Base-by-base conservation (phyloP, 2,113 vertebrate species). In the Malaclemys terrapin region DNA sequence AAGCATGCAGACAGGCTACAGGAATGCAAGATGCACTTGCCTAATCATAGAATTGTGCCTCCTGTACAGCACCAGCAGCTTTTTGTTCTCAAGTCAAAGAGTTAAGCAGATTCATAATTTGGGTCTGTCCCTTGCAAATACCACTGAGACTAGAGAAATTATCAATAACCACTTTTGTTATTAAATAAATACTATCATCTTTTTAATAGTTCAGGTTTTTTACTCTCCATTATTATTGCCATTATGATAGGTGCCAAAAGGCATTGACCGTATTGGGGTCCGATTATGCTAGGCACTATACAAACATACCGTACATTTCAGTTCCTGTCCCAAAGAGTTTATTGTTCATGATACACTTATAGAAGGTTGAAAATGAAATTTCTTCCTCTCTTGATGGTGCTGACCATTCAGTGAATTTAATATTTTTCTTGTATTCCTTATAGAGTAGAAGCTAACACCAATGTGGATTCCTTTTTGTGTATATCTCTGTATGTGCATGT, bases 31-130 rank as follows among this genome's bases (percentile, higher is more conserved):
- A 83, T 1, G 0, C 27, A n/a, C 5, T 95, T 85, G 65, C 88
- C 80, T 82, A 87, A 95, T 82, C 45, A 59, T 42, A 84, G 82
- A 54, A 88, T 76, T 87, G 38, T 5, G 6, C 47, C 38, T 89
- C 47, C 52, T 82, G 38, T 35, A 4, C 19, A 38, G 8, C 25
- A 82, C 17, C 2, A 72, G 35, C 24, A 88, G 47, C 7, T 85
- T 59, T 59, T 12, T 85, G 56, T 16, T 84, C 85, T 86, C 90
- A 79, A 75, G 47, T 31, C 11, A 79, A 83, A 47, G 42, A 88
- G 11, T 89, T 88, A 62, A 53, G 42, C 75, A 76, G 54, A 27
- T 57, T 57, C 19, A 16, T 57, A 81, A 38, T 76, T 76, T 9
- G 11, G 14, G 38, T 45, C 47, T 49, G 35, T 8, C 80, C 88